Conservation (phyloP, 2,797 vertebrate genomes). For the Hippopotamyrus pictus region DNA sequence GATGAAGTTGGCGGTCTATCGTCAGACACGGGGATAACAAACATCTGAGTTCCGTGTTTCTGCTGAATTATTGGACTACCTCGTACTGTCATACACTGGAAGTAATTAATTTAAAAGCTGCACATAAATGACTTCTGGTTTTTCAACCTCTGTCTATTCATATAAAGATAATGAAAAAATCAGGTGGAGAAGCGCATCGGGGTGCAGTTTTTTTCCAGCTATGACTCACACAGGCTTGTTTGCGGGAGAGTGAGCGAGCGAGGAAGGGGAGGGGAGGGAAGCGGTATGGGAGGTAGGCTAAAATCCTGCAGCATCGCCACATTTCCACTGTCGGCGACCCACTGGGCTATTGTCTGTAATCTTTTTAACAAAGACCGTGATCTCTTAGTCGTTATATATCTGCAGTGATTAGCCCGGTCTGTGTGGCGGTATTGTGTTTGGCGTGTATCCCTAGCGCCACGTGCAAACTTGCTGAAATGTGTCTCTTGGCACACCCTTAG, state of each 20-base stretch:
- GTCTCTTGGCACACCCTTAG: constrained; percentile 19
- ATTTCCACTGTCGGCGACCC: constrained; percentile 25
- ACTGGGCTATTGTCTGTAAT: constrained; percentile 8
- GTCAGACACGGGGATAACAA: neutral
- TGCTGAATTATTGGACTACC: neutral
- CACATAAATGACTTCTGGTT: neutral
- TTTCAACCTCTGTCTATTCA: constrained; percentile 1
- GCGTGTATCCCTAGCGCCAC: constrained; percentile 16
- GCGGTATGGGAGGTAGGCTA: constrained; percentile 34
- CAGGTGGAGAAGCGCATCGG: constrained; percentile 38
- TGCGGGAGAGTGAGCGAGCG: constrained; percentile 56
- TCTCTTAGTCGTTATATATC: neutral
- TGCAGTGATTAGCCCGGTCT: neutral
- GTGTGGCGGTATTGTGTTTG: neutral
- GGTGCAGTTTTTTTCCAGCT: constrained; percentile 39
- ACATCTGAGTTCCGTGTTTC: neutral
- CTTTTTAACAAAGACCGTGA: neutral
- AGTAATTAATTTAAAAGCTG: neutral
- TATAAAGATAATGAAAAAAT: constrained; percentile 14
- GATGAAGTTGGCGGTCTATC: constrained; percentile 10
- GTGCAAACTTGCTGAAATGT: constrained; percentile 28
- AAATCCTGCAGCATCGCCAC: constrained; percentile 29
- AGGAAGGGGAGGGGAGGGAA: constrained; percentile 42
- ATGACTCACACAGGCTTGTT: constrained; percentile 75
- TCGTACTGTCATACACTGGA: neutral